Conservation (phyloP, 2,888 invertebrate species). For the Pristionchus entomophagus region DNA sequence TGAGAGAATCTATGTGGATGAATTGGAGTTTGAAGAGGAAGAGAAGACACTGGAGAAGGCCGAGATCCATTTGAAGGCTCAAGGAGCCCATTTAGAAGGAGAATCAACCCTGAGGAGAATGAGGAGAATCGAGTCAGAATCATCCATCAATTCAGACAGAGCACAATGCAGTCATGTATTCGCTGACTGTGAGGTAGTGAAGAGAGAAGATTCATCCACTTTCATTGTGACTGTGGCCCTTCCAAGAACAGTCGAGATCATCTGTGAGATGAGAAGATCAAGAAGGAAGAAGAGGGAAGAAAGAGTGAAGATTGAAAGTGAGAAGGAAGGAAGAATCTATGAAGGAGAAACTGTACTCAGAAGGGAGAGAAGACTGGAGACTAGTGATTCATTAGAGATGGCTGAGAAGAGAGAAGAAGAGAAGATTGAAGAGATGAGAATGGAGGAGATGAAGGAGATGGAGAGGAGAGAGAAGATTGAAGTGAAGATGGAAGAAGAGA, state of each 20-base stretch:
- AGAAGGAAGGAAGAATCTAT: conserved; percentile 61
- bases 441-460: conserved; percentile 18
- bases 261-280: conserved; percentile 38
- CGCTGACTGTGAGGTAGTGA: conserved; percentile 72
- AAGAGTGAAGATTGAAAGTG: conserved; percentile 58
- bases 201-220: conserved; percentile 70
- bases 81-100: conserved; percentile 69
- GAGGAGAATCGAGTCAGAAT: conserved; percentile 64
- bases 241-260: conserved; percentile 51
- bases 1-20: conserved; percentile 71
- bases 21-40: conserved; percentile 64
- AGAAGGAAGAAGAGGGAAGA: conserved; percentile 59
- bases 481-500: conserved; percentile 14
- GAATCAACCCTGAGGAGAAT: conserved; percentile 58
- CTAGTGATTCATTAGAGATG: conserved; percentile 41
- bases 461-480: conserved; percentile 41
- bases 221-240: conserved; percentile 67
- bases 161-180: conserved; percentile 66
- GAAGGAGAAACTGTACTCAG: conserved; percentile 61
- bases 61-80: conserved; percentile 66
- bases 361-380: conserved; percentile 52
- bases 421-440: background rate
- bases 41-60: conserved; percentile 60
- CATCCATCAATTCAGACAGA: conserved; percentile 11
- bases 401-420: background rate